Conservation (phyloP, 2,113 vertebrate species). For the Edolisoma coerulescens region DNA sequence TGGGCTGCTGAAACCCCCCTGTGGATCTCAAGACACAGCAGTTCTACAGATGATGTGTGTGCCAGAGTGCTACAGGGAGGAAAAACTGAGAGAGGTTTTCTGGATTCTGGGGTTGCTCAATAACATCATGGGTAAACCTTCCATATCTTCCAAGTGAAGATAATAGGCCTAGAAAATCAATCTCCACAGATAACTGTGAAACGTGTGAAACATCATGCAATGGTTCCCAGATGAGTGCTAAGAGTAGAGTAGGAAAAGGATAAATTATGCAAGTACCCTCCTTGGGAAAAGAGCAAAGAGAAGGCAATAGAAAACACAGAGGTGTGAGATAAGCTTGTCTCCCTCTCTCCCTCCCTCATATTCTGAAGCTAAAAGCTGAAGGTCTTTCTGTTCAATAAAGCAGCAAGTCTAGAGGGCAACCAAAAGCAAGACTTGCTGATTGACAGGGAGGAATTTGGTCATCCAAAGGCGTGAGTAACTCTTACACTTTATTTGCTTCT, state of each 20-base stretch:
- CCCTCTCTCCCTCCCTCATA: neutral
- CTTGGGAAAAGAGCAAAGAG: neutral
- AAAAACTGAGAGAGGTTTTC: neutral
- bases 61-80: neutral
- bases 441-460: neutral
- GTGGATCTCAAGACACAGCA: neutral
- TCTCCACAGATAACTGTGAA: neutral
- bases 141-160: neutral
- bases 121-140: neutral
- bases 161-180: conserved; percentile 34
- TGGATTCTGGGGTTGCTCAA: neutral
- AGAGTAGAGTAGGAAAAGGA: neutral
- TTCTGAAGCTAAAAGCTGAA: neutral
- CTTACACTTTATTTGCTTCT: neutral
- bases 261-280: neutral
- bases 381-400: neutral
- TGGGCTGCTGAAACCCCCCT: neutral
- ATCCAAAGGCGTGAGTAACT: neutral
- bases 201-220: conserved; percentile 14
- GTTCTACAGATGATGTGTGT: neutral
- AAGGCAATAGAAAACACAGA: neutral
- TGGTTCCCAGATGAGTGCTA: neutral
- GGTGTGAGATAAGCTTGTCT: conserved; percentile 1
- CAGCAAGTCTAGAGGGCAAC: neutral
- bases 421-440: neutral